Percentiles rank a stretch among this genome's conserved stretches.
These are phyloP conservation scores for Kradibia gibbosae DNA, from an alignment of 1,140 invertebrate genomes.

Conservation along the genomic window DNA sequence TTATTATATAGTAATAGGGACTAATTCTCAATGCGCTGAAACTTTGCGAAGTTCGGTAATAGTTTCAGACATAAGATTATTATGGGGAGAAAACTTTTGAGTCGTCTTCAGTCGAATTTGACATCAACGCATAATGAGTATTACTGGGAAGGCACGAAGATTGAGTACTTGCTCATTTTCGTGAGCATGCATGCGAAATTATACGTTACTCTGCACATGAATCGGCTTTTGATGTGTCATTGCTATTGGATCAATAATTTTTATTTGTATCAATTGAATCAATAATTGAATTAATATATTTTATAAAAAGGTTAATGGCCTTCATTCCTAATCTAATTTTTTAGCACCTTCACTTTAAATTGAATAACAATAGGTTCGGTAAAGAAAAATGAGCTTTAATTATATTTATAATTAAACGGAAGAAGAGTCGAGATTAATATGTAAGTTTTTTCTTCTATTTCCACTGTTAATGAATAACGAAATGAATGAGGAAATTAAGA, in stretches of 20 bases:
- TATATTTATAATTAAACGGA: background rate
- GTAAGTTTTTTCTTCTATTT: background rate
- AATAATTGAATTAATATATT: no score
- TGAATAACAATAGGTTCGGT: background rate
- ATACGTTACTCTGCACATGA: no score
- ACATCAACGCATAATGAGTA: slow-evolving; percentile 59
- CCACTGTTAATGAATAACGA: background rate
- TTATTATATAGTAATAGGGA: background rate
- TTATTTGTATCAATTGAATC: no score
- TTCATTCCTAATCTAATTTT: no score
- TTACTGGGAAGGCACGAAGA: background rate
- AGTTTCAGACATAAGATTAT: slow-evolving; percentile 69
- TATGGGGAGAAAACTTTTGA: slow-evolving; percentile 67
- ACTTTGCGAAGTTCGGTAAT: slow-evolving; percentile 48
- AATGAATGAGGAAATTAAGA: background rate
- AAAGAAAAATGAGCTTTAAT: background rate
- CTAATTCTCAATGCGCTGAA: background rate
- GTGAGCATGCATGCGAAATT: no score
- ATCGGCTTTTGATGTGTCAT: no score
- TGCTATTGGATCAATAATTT: no score
- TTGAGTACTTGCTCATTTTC: no score
- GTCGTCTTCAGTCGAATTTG: slow-evolving; percentile 57
- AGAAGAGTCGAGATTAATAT: background rate
- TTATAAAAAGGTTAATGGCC: no score
- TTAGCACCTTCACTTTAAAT: no score